Evolutionary conservation across 2,888 invertebrate species (phyloP).

Genomic region (Sabellastarte sp.): DNA sequence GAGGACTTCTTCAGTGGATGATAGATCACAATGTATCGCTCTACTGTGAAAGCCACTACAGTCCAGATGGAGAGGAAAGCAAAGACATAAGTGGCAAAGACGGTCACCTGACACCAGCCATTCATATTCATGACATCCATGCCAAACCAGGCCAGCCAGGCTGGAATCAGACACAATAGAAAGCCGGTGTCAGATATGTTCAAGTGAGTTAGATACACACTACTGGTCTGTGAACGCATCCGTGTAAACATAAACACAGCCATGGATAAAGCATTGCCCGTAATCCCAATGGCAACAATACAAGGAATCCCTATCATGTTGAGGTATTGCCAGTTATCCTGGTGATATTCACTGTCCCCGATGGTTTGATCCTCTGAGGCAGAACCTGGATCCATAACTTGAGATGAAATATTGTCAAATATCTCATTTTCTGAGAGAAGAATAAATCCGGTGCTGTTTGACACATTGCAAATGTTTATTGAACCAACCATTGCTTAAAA

Average conservation of each 20-base stretch:
- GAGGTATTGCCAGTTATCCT: no score
- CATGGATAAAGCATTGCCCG: constrained; percentile 12
- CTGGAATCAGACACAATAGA: constrained; percentile 10
- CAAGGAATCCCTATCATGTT: constrained; percentile 12
- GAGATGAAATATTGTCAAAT: no score
- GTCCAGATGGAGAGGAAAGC: constrained; percentile 20
- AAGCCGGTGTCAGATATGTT: constrained; percentile 18
- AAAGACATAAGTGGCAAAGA: constrained; percentile 14
- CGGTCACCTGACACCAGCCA: constrained; percentile 16
- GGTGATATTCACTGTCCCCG: no score
- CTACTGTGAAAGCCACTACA: constrained; percentile 19
- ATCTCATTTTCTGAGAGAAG: no score
- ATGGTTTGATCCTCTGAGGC: no score
- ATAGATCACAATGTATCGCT: constrained; percentile 19
- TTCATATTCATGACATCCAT: constrained; percentile 13
- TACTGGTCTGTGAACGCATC: constrained; percentile 14
- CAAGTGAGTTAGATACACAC: constrained; percentile 18
- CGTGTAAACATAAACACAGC: constrained; percentile 13
- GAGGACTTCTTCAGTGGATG: constrained; percentile 12
- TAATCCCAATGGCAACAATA: constrained; percentile 10
- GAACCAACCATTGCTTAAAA: no score
- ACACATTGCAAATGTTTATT: no score
- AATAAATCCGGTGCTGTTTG: no score
- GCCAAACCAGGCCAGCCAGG: constrained; percentile 16
- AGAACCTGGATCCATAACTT: no score